phyloP scores from a whole-genome alignment of 2,113 vertebrate species.

The Pelmatolapia mariae region DNA sequence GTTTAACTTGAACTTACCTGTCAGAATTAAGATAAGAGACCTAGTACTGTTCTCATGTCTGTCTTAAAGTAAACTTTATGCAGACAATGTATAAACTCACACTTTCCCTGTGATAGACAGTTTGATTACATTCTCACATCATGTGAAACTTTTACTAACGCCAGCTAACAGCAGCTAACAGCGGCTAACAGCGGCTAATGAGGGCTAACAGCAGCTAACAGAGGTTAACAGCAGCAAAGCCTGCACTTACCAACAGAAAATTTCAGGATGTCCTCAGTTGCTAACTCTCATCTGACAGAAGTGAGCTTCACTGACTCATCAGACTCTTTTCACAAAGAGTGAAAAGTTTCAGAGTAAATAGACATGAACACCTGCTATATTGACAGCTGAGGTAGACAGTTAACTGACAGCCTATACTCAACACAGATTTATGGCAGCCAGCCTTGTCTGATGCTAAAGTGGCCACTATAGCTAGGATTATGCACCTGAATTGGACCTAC shows the following conservation, averaged over 20 bases:
- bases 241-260: not conserved
- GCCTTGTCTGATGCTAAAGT: not conserved
- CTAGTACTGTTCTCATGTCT: not conserved
- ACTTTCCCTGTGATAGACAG: not conserved
- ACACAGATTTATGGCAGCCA: not conserved
- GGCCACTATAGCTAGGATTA: not conserved
- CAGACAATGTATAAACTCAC: not conserved
- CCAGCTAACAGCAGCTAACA: not conserved
- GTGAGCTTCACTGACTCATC: not conserved
- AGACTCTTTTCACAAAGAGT: not conserved
- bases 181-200: fast-evolving
- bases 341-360: not conserved
- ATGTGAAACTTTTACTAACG: not conserved
- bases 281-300: not conserved
- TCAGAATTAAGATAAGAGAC: not conserved
- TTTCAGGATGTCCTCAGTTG: not conserved
- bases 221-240: not conserved
- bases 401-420: not conserved
- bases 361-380: not conserved
- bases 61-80: not conserved
- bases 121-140: not conserved
- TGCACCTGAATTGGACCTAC: not conserved
- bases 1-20: not conserved
- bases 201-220: fast-evolving
- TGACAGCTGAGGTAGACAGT: not conserved